Base-by-base conservation (phyloP, 2,797 vertebrate species). In the Pterois miles region DNA sequence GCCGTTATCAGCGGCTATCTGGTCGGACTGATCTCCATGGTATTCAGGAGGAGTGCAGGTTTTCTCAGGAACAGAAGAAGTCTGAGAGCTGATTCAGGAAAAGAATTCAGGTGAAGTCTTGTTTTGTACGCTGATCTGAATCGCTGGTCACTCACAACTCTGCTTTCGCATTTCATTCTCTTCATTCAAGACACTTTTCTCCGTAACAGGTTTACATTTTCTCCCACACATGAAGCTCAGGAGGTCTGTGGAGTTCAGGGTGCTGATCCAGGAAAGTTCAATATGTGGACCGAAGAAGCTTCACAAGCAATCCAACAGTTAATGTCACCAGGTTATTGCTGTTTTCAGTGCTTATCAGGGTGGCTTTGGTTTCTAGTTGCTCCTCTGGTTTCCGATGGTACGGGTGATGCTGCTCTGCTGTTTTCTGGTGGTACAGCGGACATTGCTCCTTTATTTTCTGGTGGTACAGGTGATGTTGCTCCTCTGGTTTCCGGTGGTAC, bases 21-120 rank as follows among this genome's bases (percentile, higher is more conserved):
- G 74, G 63, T 64, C 27, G 3, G 71, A 66, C 76, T 89, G 59
- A 89, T 91, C 91, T 82, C 82, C 29, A 58, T 71, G 80, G 80
- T 22, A 7, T 29, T 29, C 43, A 22, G 72, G 12, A 34, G 63
- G 38, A 38, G 18, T 6, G 6, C 46, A 64, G 69, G 56, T 54
- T 58, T 46, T 0, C 57, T 67, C 40, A 0, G 40, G 18, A 64
- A 2, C 23, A 43, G 31, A 3, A 12, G 46, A 57, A 13, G 25
- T 25, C 11, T 38, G 36, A 38, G 36, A 38, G 36, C 52, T 54
- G 23, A 27, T 14, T 14, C 9, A 33, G 38, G 38, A 3, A 40
- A 18, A 14, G 46, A 74, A 53, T 29, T 60, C 18, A 1, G 69
- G 43, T 46, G 48, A 25, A 31, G 34, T 59, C 20, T 23, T 4